phyloP scores from a whole-genome alignment of 2,113 vertebrate genomes.

The Hirundichthys speculiger region DNA sequence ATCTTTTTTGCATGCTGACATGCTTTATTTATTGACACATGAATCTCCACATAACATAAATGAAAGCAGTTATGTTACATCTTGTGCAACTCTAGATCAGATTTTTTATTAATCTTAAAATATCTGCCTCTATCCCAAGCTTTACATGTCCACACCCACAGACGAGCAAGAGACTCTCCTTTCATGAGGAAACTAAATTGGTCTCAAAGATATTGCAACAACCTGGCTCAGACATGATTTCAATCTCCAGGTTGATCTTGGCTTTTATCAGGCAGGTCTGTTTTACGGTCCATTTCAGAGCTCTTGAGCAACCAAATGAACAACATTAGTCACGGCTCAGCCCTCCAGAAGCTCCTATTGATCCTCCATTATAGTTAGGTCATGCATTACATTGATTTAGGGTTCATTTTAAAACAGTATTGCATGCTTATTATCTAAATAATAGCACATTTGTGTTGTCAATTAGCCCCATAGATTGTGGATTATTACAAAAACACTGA shows the following conservation, averaged over 20 bases:
- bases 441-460: neutral
- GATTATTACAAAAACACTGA: neutral
- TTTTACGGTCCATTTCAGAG: slow-evolving; percentile 29
- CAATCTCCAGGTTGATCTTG: slow-evolving; percentile 18
- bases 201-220: slow-evolving; percentile 16
- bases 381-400: slow-evolving; percentile 20
- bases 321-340: slow-evolving; percentile 47
- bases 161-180: slow-evolving; percentile 9
- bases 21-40: neutral
- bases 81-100: slow-evolving; percentile 1
- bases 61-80: no score
- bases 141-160: slow-evolving; percentile 50
- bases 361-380: slow-evolving; percentile 33
- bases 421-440: slow-evolving; percentile 1
- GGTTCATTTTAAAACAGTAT: slow-evolving; percentile 16
- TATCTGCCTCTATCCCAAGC: slow-evolving; percentile 17
- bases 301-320: slow-evolving; percentile 28
- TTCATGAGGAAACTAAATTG: slow-evolving; percentile 8
- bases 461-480: neutral
- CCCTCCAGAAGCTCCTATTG: slow-evolving; percentile 31
- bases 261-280: slow-evolving; percentile 24
- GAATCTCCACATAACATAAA: neutral
- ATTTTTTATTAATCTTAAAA: neutral
- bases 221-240: slow-evolving; percentile 21
- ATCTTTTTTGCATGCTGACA: slow-evolving; percentile 2